These are phyloP conservation scores for Drosophila mauritiana DNA, from an alignment of 1,140 invertebrate species.

Conservation along the genomic window DNA sequence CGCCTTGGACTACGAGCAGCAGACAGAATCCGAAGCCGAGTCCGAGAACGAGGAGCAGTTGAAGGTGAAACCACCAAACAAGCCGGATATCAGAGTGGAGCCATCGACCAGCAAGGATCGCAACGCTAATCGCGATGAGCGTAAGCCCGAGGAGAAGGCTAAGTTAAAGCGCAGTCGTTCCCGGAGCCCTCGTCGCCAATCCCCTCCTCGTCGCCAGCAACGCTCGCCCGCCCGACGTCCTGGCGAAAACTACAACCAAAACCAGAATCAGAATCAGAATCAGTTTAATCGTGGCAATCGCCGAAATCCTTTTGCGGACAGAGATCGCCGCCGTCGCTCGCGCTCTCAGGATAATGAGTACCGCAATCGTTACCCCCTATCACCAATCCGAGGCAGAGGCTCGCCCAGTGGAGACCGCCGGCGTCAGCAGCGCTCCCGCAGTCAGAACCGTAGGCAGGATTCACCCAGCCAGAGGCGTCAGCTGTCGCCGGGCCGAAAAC, in stretches of 20 bases:
- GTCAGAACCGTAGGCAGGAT: conserved; percentile 59
- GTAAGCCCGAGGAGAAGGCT: conserved; percentile 43
- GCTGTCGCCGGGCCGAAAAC: conserved; percentile 16
- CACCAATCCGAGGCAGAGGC: conserved; percentile 56
- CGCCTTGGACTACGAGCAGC: conserved; percentile 82
- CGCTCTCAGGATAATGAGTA: conserved; percentile 68
- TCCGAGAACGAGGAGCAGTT: conserved; percentile 24
- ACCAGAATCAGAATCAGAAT: conserved; percentile 35
- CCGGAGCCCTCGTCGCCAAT: conserved; percentile 56
- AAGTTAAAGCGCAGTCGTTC: conserved; percentile 45
- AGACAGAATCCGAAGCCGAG: conserved; percentile 71
- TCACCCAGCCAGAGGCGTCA: conserved; percentile 39
- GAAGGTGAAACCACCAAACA: conserved; percentile 30
- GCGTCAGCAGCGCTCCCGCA: conserved; percentile 57
- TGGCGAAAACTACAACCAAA: conserved; percentile 16
- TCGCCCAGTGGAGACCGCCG: conserved; percentile 60
- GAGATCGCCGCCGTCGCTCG: conserved; percentile 69
- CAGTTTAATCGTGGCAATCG: conserved; percentile 52
- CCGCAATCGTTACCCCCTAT: conserved; percentile 73
- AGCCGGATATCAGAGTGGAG: conserved; percentile 31
- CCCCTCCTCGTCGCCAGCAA: conserved; percentile 55
- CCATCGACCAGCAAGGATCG: conserved; percentile 16
- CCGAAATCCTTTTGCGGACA: conserved; percentile 72
- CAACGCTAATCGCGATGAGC: conserved; percentile 26
- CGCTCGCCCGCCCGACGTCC: conserved; percentile 44